These are phyloP conservation scores for Ferrisia virgata DNA, from an alignment of 2,888 invertebrate species.

Conservation along the genomic window DNA sequence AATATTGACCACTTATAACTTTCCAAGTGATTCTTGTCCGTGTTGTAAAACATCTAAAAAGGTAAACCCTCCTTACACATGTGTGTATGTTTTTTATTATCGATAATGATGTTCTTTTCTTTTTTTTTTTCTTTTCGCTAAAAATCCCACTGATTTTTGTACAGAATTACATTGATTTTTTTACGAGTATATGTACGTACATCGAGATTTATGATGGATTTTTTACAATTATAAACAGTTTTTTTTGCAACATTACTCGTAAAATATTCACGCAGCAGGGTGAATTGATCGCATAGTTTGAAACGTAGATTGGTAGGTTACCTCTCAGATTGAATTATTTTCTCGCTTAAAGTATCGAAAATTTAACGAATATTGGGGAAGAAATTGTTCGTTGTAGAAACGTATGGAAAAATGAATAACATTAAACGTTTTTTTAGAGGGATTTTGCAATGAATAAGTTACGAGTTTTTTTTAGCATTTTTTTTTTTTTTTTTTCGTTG, in stretches of 20 bases:
- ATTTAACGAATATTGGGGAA: not conserved
- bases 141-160: not conserved
- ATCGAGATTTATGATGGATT: not conserved
- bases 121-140: not conserved
- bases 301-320: not conserved
- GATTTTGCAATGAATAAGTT: no score
- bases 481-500: no score
- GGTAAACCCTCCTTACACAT: not conserved
- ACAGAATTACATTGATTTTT: not conserved
- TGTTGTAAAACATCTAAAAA: not conserved
- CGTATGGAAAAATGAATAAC: no score
- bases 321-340: not conserved
- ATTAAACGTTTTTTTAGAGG: no score
- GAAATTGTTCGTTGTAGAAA: no score
- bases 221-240: not conserved
- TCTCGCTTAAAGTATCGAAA: not conserved
- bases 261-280: not conserved
- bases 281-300: not conserved
- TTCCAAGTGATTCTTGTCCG: not conserved
- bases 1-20: constrained; percentile 29
- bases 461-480: no score
- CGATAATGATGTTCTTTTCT: not conserved
- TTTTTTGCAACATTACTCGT: not conserved
- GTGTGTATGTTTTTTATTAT: not conserved
- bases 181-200: not conserved